Percentiles rank a stretch among this genome's conserved stretches.
phyloP scores from a whole-genome alignment of 2,797 vertebrate genomes.

The Philypnodon macrostomus region DNA sequence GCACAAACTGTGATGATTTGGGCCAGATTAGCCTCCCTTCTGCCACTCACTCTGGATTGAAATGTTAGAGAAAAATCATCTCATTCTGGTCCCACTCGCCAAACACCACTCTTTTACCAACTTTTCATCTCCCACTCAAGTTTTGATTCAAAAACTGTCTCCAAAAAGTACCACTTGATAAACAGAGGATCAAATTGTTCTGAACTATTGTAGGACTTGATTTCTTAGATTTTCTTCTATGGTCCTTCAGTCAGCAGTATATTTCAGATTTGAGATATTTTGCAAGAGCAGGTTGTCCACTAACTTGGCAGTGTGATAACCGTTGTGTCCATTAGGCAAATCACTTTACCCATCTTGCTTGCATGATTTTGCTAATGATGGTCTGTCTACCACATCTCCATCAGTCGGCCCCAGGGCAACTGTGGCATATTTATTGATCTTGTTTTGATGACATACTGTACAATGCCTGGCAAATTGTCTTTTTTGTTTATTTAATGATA shows the following conservation, averaged over 20 bases:
- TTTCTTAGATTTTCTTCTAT: conserved; percentile 26
- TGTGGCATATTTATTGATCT: too few species aligned
- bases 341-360: too few species aligned
- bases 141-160: conserved; percentile 53
- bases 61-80: conserved; percentile 40
- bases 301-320: too few species aligned
- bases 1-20: conserved; percentile 52
- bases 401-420: too few species aligned
- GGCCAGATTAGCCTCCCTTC: conserved; percentile 57
- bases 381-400: too few species aligned
- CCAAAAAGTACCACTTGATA: conserved; percentile 40
- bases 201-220: conserved; percentile 23
- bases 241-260: too few species aligned
- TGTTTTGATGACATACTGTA: too few species aligned
- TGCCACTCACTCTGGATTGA: conserved; percentile 56
- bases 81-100: conserved; percentile 45
- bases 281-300: too few species aligned
- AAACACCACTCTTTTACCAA: conserved; percentile 26
- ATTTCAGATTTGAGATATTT: background rate
- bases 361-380: too few species aligned
- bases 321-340: too few species aligned
- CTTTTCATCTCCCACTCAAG: conserved; percentile 17
- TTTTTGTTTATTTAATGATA: too few species aligned
- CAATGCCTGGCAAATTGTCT: too few species aligned
- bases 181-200: conserved; percentile 42